phyloP scores from a whole-genome alignment of 2,797 vertebrate genomes.

The Pseudomugil gertrudae region DNA sequence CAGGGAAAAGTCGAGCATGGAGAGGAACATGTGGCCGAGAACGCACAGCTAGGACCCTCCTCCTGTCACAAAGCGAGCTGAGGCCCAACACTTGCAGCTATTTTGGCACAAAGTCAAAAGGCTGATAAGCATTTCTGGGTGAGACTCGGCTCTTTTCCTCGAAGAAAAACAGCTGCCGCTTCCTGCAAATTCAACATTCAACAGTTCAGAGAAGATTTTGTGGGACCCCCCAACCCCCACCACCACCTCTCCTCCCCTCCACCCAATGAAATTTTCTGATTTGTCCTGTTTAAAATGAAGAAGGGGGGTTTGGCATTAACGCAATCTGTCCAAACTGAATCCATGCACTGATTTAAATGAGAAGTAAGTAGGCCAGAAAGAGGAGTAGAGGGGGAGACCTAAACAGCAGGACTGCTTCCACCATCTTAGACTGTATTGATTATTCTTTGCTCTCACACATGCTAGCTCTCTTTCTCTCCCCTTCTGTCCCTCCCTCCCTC shows the following conservation, averaged over 20 bases:
- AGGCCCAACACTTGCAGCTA: conserved; percentile 80
- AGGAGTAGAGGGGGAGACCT: conserved; percentile 16
- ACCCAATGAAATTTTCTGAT: conserved; percentile 21
- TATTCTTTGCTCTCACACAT: conserved; percentile 63
- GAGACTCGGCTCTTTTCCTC: conserved; percentile 81
- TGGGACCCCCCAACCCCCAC: neutral
- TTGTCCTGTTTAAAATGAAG: conserved; percentile 28
- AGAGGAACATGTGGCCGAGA: conserved; percentile 58
- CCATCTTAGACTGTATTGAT: conserved; percentile 79
- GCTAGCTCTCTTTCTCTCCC: conserved; percentile 51
- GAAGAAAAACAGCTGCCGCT: conserved; percentile 87
- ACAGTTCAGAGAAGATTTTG: conserved; percentile 42
- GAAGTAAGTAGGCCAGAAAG: conserved; percentile 7
- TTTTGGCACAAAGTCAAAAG: conserved; percentile 85
- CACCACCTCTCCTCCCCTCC: too few relatives aligned
- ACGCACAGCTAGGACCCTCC: conserved; percentile 40
- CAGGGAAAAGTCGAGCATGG: conserved; percentile 39
- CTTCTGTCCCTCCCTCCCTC: conserved; percentile 52
- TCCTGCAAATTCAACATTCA: conserved; percentile 38
- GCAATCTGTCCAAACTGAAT: conserved; percentile 10
- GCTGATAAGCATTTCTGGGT: conserved; percentile 85
- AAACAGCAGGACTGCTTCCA: conserved; percentile 61
- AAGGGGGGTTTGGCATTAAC: neutral
- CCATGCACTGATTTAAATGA: conserved; percentile 20
- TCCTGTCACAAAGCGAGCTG: conserved; percentile 54